Conservation (phyloP, 2,113 vertebrate genomes). For the Barnardius zonarius region DNA sequence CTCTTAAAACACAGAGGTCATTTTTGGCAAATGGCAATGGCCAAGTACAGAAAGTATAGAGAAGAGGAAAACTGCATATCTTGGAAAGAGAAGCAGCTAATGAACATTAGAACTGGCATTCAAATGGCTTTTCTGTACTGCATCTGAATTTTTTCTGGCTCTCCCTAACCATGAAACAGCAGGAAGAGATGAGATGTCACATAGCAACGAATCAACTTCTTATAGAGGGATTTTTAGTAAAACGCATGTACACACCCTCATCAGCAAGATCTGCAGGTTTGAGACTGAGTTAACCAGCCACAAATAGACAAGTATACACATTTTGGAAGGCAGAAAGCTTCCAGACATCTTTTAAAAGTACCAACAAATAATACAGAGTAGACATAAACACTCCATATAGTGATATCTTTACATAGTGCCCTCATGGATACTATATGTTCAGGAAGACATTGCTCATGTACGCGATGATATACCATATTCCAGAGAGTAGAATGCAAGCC, state of each 20-base stretch:
- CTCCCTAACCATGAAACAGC: background rate
- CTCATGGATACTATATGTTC: conserved; percentile 26
- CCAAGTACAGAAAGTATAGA: background rate
- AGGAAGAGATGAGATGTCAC: background rate
- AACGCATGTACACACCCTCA: background rate
- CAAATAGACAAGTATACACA: background rate
- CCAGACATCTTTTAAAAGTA: conserved; percentile 19
- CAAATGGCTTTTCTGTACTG: conserved; percentile 33
- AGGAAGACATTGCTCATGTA: conserved; percentile 51
- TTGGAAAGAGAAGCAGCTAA: background rate
- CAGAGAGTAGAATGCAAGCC: conserved; percentile 69
- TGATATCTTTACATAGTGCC: conserved; percentile 25
- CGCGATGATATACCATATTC: conserved; percentile 26
- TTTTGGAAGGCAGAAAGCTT: conserved; percentile 53
- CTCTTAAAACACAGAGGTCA: conserved; percentile 52
- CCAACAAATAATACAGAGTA: conserved; percentile 12
- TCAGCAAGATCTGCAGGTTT: conserved; percentile 30
- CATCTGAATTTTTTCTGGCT: background rate
- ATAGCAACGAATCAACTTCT: background rate
- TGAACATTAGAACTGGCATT: background rate
- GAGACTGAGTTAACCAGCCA: conserved; percentile 18
- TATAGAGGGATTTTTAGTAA: conserved; percentile 27
- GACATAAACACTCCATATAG: background rate
- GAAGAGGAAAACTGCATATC: background rate
- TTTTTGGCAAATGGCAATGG: conserved; percentile 8